Evolutionary conservation across 2,113 vertebrate genomes (phyloP).

Genomic region (Poecilia latipinna): DNA sequence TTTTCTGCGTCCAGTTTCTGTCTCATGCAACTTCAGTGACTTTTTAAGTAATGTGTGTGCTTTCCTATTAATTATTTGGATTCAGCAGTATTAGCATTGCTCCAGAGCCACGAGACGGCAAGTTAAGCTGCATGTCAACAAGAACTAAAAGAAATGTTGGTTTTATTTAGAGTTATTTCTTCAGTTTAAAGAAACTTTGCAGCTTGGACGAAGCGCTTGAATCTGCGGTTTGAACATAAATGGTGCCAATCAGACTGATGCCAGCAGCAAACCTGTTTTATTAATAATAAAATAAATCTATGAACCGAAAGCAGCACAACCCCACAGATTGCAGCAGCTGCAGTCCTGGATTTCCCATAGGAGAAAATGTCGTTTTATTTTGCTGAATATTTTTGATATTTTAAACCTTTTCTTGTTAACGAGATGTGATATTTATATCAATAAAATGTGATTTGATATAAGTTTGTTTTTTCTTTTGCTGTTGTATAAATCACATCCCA

Average conservation of each 20-base stretch:
- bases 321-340: constrained; percentile 17
- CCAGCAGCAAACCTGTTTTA: not conserved
- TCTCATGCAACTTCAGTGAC: not conserved
- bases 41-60: too few species aligned
- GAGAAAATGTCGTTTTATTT: not conserved
- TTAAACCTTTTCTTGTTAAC: constrained; percentile 68
- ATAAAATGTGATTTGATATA: constrained; percentile 77
- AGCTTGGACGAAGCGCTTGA: too few species aligned
- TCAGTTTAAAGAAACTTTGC: not conserved
- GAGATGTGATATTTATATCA: constrained; percentile 83
- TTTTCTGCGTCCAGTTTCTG: not conserved
- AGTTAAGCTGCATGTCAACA: not conserved
- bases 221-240: not conserved
- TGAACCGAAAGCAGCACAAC: not conserved
- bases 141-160: not conserved
- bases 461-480: constrained; percentile 4
- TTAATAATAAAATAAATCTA: not conserved
- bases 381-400: constrained; percentile 57
- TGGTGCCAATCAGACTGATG: not conserved
- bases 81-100: not conserved
- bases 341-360: constrained; percentile 4
- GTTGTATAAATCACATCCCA: not conserved
- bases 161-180: not conserved
- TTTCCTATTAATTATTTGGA: not conserved
- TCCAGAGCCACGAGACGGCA: not conserved